Evolutionary conservation across 1,140 invertebrate genomes (phyloP).

Genomic region (Cheumatopsyche charites): DNA sequence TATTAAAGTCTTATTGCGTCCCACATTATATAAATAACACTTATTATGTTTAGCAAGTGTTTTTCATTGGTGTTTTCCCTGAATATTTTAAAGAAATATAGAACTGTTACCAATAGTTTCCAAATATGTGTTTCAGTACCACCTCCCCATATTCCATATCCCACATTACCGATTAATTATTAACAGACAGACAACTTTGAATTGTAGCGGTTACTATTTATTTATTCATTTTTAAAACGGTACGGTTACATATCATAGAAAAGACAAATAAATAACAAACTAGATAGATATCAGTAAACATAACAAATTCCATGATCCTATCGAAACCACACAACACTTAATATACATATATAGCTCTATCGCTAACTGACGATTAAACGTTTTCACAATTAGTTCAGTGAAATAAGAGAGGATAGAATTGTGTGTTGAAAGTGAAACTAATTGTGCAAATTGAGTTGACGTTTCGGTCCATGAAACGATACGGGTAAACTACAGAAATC

Average conservation of each 20-base stretch:
- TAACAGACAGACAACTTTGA: too few species aligned
- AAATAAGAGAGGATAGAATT: too few species aligned
- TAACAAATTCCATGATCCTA: neutral
- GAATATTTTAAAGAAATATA: conserved; percentile 50
- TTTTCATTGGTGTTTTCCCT: conserved; percentile 49
- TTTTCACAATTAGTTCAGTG: too few species aligned
- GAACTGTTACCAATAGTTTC: conserved; percentile 50
- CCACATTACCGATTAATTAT: neutral
- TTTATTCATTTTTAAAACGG: neutral
- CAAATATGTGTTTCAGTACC: conserved; percentile 46
- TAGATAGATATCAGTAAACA: neutral
- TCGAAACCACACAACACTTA: too few species aligned
- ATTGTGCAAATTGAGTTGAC: too few species aligned
- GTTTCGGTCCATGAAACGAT: neutral
- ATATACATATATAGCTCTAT: too few species aligned
- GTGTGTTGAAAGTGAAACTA: too few species aligned
- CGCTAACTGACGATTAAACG: too few species aligned
- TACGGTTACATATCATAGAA: neutral
- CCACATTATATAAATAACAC: conserved; percentile 45
- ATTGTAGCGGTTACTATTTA: neutral
- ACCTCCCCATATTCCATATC: neutral
- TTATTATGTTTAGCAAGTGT: conserved; percentile 49
- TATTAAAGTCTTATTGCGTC: conserved; percentile 49
- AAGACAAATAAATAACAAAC: conserved; percentile 3
- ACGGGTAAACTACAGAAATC: neutral